A percentile compares a stretch with the other conserved stretches of the same genome.
These are phyloP conservation scores for Menura novaehollandiae DNA, from an alignment of 2,113 vertebrate species.

Conservation along the genomic window DNA sequence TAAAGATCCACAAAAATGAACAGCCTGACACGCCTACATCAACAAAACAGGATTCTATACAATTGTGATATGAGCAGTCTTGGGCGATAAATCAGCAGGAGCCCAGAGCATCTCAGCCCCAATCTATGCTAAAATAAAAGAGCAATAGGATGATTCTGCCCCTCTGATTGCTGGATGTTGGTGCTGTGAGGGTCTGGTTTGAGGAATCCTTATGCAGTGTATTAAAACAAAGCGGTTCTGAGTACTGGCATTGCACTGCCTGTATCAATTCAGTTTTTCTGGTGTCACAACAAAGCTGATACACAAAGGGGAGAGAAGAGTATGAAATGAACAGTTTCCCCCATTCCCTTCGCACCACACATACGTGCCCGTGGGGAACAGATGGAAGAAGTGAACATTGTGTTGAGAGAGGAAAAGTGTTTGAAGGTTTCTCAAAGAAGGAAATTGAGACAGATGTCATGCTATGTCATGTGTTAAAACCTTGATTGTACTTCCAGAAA, in stretches of 20 bases:
- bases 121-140: neutral
- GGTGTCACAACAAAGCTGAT: slow-evolving; percentile 44
- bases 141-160: neutral
- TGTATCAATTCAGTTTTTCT: neutral
- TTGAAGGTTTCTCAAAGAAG: slow-evolving; percentile 44
- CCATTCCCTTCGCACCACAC: neutral
- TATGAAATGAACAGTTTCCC: slow-evolving; percentile 45
- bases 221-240: neutral
- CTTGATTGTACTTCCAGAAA: neutral
- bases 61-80: slow-evolving; percentile 13
- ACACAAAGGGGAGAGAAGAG: slow-evolving; percentile 35
- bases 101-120: neutral
- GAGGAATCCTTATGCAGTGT: neutral
- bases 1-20: slow-evolving; percentile 37
- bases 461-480: slow-evolving; percentile 49
- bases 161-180: neutral
- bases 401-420: slow-evolving; percentile 20
- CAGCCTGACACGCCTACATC: slow-evolving; percentile 35
- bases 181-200: neutral
- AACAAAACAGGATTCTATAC: neutral
- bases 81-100: neutral
- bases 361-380: slow-evolving; percentile 45
- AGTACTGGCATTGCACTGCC: neutral
- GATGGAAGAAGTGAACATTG: slow-evolving; percentile 54
- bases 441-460: slow-evolving; percentile 57